These are phyloP conservation scores for Bemisia tabaci DNA, from an alignment of 1,140 invertebrate genomes.

Conservation along the genomic window DNA sequence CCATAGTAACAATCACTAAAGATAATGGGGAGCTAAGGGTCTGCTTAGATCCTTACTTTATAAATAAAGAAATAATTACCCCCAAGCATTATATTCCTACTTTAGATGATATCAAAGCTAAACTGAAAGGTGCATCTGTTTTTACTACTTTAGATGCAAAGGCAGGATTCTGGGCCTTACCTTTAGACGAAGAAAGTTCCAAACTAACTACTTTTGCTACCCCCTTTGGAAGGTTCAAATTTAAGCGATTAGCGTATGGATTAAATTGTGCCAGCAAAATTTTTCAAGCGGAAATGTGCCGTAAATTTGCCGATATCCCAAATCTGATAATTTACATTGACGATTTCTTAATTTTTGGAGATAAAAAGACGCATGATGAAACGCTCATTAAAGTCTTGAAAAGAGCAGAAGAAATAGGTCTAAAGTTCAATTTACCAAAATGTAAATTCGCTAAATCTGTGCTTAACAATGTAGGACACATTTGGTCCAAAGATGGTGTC, in stretches of 20 bases:
- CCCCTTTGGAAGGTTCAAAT: too few relatives aligned
- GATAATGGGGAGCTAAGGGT: constrained; percentile 31
- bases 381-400: constrained; percentile 26
- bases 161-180: constrained; percentile 33
- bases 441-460: constrained; percentile 24
- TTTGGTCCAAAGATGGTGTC: constrained; percentile 27
- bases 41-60: constrained; percentile 35
- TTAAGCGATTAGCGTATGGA: too few relatives aligned
- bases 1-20: constrained; percentile 33
- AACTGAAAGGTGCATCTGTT: constrained; percentile 28
- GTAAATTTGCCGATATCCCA: too few relatives aligned
- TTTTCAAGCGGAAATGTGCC: too few relatives aligned
- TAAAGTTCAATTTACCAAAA: constrained; percentile 23
- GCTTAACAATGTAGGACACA: constrained; percentile 31
- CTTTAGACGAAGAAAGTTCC: constrained; percentile 26
- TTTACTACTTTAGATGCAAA: too few relatives aligned
- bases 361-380: constrained; percentile 18
- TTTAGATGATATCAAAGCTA: constrained; percentile 30
- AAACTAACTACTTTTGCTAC: too few relatives aligned
- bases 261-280: too few relatives aligned
- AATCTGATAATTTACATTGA: too few relatives aligned
- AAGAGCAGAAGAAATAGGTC: constrained; percentile 20
- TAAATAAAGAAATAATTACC: constrained; percentile 34
- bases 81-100: constrained; percentile 31
- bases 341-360: constrained; percentile 24